These are phyloP conservation scores for Bombus confusus DNA, from an alignment of 1,140 invertebrate species.

Conservation along the genomic window DNA sequence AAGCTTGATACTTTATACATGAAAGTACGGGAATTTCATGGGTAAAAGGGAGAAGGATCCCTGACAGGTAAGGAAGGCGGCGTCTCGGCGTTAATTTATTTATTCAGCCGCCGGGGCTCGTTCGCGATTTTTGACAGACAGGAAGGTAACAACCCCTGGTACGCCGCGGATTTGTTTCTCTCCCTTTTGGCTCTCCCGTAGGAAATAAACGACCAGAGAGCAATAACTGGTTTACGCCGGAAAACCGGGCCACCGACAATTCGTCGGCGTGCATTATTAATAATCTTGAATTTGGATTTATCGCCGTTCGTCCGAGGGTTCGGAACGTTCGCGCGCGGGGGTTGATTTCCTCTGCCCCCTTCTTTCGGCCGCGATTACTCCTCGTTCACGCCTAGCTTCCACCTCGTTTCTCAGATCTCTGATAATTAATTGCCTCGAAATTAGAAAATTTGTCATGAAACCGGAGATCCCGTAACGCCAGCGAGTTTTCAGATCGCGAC, in stretches of 20 bases:
- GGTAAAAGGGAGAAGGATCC: background rate
- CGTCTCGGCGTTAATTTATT: constrained; percentile 59
- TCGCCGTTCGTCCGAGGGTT: constrained; percentile 17
- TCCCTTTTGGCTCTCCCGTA: constrained; percentile 49
- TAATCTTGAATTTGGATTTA: constrained; percentile 59
- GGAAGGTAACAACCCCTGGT: constrained; percentile 9
- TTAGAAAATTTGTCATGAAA: constrained; percentile 3
- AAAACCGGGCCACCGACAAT: constrained; percentile 55
- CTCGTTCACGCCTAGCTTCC: background rate
- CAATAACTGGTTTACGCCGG: constrained; percentile 58
- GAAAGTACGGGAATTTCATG: background rate
- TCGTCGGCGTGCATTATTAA: constrained; percentile 63
- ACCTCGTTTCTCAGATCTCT: background rate
- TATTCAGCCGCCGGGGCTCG: constrained; percentile 36
- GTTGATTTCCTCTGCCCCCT: background rate
- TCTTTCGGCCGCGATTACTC: background rate
- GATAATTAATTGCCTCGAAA: constrained; percentile 23
- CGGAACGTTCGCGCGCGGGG: background rate
- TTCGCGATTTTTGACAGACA: constrained; percentile 63
- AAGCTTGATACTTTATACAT: background rate
- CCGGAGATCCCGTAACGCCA: background rate
- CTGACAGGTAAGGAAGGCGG: background rate
- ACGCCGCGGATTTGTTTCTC: constrained; percentile 39
- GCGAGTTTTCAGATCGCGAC: background rate
- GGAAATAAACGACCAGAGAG: constrained; percentile 58